Percentiles rank a stretch among this genome's conserved stretches.
These are phyloP conservation scores for Melanerpes formicivorus DNA, from an alignment of 2,113 vertebrate species.

Conservation along the genomic window DNA sequence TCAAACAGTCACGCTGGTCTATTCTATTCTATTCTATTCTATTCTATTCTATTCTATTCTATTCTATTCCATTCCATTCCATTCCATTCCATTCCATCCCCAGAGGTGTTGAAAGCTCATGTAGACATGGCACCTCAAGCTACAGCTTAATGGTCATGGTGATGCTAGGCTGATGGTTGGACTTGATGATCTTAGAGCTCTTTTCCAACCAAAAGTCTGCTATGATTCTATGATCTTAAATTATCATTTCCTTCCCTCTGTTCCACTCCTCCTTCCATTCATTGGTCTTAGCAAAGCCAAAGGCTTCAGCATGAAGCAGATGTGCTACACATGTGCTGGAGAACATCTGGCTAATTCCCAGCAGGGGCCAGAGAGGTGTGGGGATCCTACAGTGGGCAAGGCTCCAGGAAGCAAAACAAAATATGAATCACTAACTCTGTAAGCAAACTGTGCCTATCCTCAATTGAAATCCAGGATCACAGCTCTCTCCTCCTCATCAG, in stretches of 20 bases:
- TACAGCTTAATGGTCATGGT: too few relatives aligned
- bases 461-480: not conserved
- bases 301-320: constrained; percentile 2
- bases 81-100: too few relatives aligned
- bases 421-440: not conserved
- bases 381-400: constrained; percentile 38
- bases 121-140: too few relatives aligned
- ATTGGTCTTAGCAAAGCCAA: not conserved
- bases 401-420: not conserved
- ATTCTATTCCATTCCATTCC: too few relatives aligned
- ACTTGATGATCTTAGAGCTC: too few relatives aligned
- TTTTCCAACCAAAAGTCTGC: too few relatives aligned
- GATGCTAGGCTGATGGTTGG: too few relatives aligned
- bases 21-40: too few relatives aligned
- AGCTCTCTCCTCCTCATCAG: not conserved
- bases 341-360: constrained; percentile 49
- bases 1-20: too few relatives aligned
- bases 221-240: not conserved
- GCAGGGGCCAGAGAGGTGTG: not conserved
- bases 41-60: too few relatives aligned
- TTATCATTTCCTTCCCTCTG: not conserved
- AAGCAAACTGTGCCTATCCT: constrained; percentile 28
- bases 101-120: too few relatives aligned
- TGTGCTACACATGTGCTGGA: constrained; percentile 12
- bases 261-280: not conserved